These are phyloP conservation scores for Eurystomus gularis DNA, from an alignment of 2,113 vertebrate species.

Conservation along the genomic window DNA sequence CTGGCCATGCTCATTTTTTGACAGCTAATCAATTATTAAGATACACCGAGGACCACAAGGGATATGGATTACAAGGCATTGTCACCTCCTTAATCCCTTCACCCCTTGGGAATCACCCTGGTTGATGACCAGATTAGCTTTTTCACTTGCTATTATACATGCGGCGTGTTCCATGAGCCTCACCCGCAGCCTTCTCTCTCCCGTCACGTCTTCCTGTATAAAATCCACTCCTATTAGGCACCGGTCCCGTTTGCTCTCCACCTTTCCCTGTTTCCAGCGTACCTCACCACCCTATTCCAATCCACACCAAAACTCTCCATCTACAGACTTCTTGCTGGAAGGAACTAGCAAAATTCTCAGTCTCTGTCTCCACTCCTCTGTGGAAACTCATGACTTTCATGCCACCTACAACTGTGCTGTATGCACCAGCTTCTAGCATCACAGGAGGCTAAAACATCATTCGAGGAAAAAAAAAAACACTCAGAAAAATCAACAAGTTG, in stretches of 20 bases:
- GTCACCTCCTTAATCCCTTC: neutral
- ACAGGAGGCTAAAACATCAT: accelerated
- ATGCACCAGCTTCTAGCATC: neutral
- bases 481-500: neutral
- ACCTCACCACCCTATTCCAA: too few species aligned
- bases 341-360: neutral
- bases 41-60: neutral
- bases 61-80: neutral
- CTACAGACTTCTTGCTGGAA: neutral
- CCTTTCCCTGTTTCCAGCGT: neutral
- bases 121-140: neutral
- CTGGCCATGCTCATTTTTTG: neutral
- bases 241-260: neutral
- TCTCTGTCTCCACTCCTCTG: neutral
- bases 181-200: neutral
- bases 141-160: neutral
- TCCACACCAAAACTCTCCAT: neutral
- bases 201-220: neutral
- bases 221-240: neutral
- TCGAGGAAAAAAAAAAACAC: neutral
- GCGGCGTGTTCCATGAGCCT: accelerated
- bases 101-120: neutral
- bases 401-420: too few species aligned
- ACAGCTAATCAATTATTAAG: neutral
- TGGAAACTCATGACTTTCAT: neutral